phyloP scores from a whole-genome alignment of 2,113 vertebrate species.

The Istiophorus platypterus region DNA sequence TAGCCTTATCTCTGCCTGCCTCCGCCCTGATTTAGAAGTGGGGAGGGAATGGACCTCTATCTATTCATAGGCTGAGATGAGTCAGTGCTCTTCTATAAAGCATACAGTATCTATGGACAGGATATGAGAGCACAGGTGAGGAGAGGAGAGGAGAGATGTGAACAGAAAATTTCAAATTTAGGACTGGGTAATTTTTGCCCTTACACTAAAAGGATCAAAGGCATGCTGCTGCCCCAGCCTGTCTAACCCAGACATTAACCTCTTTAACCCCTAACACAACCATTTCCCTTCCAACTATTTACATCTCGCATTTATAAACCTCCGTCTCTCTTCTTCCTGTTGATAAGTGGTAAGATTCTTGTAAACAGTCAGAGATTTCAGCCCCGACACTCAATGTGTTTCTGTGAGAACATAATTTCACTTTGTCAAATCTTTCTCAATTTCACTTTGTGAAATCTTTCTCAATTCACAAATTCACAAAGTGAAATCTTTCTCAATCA shows the following conservation, averaged over 20 bases:
- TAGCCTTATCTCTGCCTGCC: conserved; percentile 60
- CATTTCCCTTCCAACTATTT: conserved; percentile 1
- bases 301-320: conserved; percentile 7
- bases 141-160: neutral
- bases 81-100: conserved; percentile 49
- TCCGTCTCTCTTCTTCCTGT: conserved; percentile 8
- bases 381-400: conserved; percentile 37
- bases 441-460: no score
- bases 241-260: neutral
- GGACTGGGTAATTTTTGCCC: conserved; percentile 37
- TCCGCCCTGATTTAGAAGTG: conserved; percentile 45
- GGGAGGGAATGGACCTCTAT: conserved; percentile 52
- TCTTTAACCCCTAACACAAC: conserved; percentile 33
- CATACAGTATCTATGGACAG: neutral
- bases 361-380: conserved; percentile 40
- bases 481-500: no score
- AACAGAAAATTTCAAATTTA: neutral
- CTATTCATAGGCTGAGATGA: conserved; percentile 67
- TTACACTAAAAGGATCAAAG: conserved; percentile 1
- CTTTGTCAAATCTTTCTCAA: no score
- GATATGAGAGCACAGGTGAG: neutral
- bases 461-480: no score
- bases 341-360: conserved; percentile 10
- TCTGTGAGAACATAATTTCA: conserved; percentile 47
- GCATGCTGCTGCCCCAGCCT: neutral